Evolutionary conservation across 2,888 invertebrate species (phyloP).

Genomic region (Eupeodes luniger): DNA sequence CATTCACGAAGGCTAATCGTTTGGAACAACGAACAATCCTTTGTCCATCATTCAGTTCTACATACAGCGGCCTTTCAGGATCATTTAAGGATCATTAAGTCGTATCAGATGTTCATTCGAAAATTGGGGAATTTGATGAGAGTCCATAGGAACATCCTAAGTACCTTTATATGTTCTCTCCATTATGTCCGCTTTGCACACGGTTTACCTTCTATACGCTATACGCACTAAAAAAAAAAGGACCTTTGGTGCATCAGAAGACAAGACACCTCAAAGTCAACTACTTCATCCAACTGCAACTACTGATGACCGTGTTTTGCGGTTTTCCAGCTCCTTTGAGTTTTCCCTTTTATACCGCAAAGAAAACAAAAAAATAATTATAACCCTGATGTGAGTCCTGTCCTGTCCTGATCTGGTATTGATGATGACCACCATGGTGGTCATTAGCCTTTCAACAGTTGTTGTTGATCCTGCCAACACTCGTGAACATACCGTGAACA

Average conservation of each 20-base stretch:
- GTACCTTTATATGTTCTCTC: slow-evolving; percentile 7
- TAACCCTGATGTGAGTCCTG: slow-evolving; percentile 7
- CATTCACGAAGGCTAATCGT: slow-evolving; percentile 43
- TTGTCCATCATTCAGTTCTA: neutral
- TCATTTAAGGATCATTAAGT: slow-evolving; percentile 67
- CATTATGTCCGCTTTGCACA: slow-evolving; percentile 45
- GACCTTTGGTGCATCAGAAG: slow-evolving; percentile 30
- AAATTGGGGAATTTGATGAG: slow-evolving; percentile 43
- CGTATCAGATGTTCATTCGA: slow-evolving; percentile 68
- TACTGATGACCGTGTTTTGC: slow-evolving; percentile 41
- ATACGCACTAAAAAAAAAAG: slow-evolving; percentile 31
- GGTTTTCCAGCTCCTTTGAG: slow-evolving; percentile 59
- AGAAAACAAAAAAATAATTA: slow-evolving; percentile 60
- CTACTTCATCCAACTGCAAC: slow-evolving; percentile 44
- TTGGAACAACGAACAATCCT: slow-evolving; percentile 22
- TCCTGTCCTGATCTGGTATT: slow-evolving; percentile 44
- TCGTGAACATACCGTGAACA: slow-evolving; percentile 61
- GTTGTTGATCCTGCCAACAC: slow-evolving; percentile 52
- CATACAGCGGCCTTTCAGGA: neutral
- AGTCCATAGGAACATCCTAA: slow-evolving; percentile 12
- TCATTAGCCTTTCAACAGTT: slow-evolving; percentile 76
- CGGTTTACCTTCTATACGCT: slow-evolving; percentile 28
- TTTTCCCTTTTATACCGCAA: slow-evolving; percentile 38
- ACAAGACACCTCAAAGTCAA: slow-evolving; percentile 44
- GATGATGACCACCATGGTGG: slow-evolving; percentile 58